Conservation (phyloP, 2,797 vertebrate species). For the Crax fasciolata region DNA sequence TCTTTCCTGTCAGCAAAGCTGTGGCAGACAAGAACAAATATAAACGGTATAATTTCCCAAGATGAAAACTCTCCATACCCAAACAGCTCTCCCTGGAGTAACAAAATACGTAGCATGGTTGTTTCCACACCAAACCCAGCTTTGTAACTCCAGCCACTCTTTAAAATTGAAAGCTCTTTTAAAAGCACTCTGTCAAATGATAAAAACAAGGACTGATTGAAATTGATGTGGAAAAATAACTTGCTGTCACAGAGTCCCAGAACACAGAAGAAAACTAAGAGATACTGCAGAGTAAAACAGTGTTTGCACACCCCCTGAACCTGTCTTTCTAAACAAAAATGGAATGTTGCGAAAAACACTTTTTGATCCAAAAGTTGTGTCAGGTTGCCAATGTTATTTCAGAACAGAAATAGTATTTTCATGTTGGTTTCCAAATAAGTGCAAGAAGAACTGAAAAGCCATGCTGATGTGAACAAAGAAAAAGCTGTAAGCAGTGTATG, state of each 20-base stretch:
- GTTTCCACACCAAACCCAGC: neutral
- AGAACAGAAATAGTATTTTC: constrained; percentile 85
- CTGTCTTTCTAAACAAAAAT: neutral
- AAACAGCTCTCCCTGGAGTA: neutral
- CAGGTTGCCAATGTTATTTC: constrained; percentile 22
- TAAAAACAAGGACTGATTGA: neutral
- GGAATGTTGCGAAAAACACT: neutral
- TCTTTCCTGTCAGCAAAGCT: neutral
- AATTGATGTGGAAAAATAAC: neutral
- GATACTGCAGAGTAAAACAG: neutral
- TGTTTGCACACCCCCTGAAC: neutral
- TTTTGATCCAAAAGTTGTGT: neutral
- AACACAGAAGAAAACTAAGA: neutral
- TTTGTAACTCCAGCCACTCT: neutral
- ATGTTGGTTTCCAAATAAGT: constrained; percentile 80
- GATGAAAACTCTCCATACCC: neutral
- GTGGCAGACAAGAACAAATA: neutral
- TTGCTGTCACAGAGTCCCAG: neutral
- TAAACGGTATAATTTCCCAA: neutral
- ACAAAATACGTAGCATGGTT: neutral
- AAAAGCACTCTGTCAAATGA: neutral
- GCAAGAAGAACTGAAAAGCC: constrained; percentile 87
- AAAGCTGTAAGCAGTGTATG: constrained; percentile 90
- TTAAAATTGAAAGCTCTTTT: neutral
- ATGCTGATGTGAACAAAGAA: constrained; percentile 84